Evolutionary conservation across 2,113 vertebrate species (phyloP).

Genomic region (Pachyramphus minor): DNA sequence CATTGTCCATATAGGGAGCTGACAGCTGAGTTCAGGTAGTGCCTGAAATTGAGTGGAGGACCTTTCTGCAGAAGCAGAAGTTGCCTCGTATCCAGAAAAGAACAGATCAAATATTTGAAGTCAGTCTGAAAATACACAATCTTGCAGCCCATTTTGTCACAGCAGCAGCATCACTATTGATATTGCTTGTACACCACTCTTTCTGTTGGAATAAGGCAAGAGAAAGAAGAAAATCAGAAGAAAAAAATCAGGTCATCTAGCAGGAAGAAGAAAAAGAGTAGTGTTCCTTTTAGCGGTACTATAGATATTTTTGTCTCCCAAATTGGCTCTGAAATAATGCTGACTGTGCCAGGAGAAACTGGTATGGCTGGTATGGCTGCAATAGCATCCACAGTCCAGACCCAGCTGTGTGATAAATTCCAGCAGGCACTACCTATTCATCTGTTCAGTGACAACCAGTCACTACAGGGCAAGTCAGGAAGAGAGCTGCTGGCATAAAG

Average conservation of each 20-base stretch:
- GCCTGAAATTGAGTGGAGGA: background rate
- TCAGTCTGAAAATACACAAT: background rate
- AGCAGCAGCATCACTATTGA: background rate
- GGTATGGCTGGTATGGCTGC: background rate
- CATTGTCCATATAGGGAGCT: background rate
- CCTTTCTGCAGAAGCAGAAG: background rate
- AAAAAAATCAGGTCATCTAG: background rate
- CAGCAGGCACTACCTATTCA: background rate
- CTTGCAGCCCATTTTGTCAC: background rate
- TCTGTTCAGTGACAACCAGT: accelerated
- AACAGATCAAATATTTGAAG: background rate
- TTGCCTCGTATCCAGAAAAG: background rate
- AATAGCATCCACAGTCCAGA: background rate
- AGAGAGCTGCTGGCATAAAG: background rate
- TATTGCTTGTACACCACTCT: background rate
- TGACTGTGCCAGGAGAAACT: background rate
- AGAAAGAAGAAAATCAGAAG: background rate
- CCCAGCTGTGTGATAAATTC: background rate
- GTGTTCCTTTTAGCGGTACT: background rate
- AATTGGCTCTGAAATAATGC: background rate
- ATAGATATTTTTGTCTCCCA: background rate
- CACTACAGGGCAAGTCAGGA: background rate
- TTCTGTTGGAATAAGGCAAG: background rate
- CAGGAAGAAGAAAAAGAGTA: background rate
- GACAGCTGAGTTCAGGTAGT: background rate